Evolutionary conservation across 2,113 vertebrate genomes (phyloP).

Genomic region (Campylomormyrus tamandua): DNA sequence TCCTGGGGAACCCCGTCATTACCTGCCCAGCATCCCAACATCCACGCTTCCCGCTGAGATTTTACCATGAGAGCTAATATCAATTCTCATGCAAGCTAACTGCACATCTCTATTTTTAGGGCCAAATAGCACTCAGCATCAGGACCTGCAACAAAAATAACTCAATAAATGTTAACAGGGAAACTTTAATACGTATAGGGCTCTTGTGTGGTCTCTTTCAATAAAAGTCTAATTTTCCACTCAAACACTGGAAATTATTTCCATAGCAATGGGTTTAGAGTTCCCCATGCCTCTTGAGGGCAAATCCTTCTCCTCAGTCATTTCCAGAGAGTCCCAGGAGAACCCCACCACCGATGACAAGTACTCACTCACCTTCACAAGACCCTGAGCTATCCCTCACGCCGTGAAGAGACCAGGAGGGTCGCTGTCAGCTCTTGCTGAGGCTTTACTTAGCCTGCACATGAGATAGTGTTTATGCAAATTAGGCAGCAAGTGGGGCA

Average conservation of each 20-base stretch:
- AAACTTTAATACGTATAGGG: conserved; percentile 60
- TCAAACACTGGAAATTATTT: conserved; percentile 56
- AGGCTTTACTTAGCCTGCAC: background rate
- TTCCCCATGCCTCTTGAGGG: conserved; percentile 27
- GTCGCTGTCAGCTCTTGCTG: background rate
- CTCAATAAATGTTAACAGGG: conserved; percentile 68
- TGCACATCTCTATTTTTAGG: conserved; percentile 57
- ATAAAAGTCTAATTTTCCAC: conserved; percentile 65
- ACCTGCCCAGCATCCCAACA: conserved; percentile 49
- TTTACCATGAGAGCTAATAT: conserved; percentile 47
- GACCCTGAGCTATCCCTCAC: background rate
- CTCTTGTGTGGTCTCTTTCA: conserved; percentile 66
- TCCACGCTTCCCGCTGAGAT: conserved; percentile 31
- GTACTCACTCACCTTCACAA: background rate
- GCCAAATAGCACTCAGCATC: conserved; percentile 48
- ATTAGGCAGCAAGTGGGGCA: background rate
- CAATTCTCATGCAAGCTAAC: conserved; percentile 38
- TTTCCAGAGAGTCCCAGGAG: conserved; percentile 24
- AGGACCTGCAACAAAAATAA: conserved; percentile 62
- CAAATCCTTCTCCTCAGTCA: background rate
- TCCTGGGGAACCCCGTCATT: conserved; percentile 47
- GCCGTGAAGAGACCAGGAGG: background rate
- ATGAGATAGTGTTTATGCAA: background rate
- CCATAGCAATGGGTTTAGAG: conserved; percentile 40
- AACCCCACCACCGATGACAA: conserved; percentile 8